Evolutionary conservation across 1,140 invertebrate species (phyloP), one percentile per base, ranked within the genome.

Genomic region (Zaprionus camerounensis): DNA sequence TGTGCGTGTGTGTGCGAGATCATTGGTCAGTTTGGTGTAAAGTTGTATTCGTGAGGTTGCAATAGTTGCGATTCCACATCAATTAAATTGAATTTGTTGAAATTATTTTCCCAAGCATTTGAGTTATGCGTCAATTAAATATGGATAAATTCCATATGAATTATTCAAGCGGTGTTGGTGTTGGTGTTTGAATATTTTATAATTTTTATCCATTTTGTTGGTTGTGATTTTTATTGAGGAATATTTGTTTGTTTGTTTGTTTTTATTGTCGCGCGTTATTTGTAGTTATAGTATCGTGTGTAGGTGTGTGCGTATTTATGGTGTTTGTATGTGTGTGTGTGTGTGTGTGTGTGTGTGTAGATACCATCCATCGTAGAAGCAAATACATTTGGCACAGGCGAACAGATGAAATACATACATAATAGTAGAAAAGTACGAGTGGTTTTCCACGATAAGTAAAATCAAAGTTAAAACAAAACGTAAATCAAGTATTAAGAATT

Each of bases 281-380:
- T 75, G 28, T 61, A 66, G 28, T 55, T 67, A 20, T n/a, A 49
- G 24, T 59, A 26, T 68, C 55, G 28, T 41, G 53, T 69, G 65
- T 36, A 26, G 24, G 31, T 75, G 31, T 75, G 41, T 44, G 41
- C 20, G 46, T 51, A 22, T 49, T 11, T 22, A 34, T 34, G 31
- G 31, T 34, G 31, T 34, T 44, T 74, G 31, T 51, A 1, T 72
- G 17, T 73, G 9, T 49, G 59, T n/a, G 20, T 75, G 44, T 53
- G 41, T 75, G 61, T 69, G 55, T 69, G 49, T 76, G 20, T 73
- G 67, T 78, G 53, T 63, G 66, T 81, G 57, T 80, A 67, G 58
- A 66, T 74, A 91, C 81, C 91, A 92, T 92, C 91, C 91, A 92
- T 91, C 91, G 91, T 81, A 85, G 91, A 92, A 92, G 84, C 78